These are phyloP conservation scores for Aricia artaxerxes DNA, from an alignment of 2,888 invertebrate species.

Conservation along the genomic window DNA sequence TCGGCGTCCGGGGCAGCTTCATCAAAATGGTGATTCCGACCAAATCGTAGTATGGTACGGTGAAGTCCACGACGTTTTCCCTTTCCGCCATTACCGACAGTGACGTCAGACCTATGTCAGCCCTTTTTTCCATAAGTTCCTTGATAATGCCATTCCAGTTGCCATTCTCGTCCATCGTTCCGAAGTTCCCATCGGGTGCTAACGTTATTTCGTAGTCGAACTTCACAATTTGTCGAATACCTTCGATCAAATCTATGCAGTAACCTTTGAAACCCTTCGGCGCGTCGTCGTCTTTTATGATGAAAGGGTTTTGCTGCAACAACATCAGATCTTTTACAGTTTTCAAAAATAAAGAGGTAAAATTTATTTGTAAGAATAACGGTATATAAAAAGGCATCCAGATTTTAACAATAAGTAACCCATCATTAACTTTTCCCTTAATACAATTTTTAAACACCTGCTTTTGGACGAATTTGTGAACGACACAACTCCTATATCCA, in stretches of 20 bases:
- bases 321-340: background rate
- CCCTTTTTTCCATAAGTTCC: conserved; percentile 90
- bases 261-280: conserved; percentile 90
- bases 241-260: conserved; percentile 95
- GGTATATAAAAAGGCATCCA: background rate
- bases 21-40: conserved; percentile 98
- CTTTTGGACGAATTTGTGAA: background rate
- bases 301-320: conserved; percentile 90
- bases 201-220: conserved; percentile 95
- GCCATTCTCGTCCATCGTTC: conserved; percentile 92
- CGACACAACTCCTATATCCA: background rate
- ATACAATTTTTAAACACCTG: background rate
- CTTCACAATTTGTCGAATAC: conserved; percentile 89
- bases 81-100: conserved; percentile 98
- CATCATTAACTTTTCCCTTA: background rate
- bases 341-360: background rate
- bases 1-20: conserved; percentile 92
- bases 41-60: conserved; percentile 98
- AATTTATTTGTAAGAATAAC: background rate
- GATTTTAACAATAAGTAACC: background rate
- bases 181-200: conserved; percentile 90
- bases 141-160: conserved; percentile 93
- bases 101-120: conserved; percentile 96
- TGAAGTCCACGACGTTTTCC: conserved; percentile 98
- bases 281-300: conserved; percentile 84